Evolutionary conservation across 2,888 invertebrate species (phyloP).

Genomic region (Agelastica alni): DNA sequence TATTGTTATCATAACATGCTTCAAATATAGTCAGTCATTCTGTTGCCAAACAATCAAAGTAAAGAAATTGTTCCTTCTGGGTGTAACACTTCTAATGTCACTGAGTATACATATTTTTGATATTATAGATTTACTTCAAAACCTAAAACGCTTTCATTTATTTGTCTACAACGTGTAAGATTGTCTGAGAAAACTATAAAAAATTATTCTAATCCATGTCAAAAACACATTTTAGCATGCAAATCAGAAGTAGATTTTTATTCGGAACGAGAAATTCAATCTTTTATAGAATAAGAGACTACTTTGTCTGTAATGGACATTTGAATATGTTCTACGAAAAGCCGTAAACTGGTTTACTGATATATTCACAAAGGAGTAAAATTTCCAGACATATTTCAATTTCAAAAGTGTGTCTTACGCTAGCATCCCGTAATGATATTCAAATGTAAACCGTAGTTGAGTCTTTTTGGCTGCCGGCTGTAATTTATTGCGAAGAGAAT

Average conservation of each 20-base stretch:
- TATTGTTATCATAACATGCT: too few species aligned
- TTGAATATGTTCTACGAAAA: slow-evolving; percentile 27
- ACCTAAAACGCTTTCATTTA: too few species aligned
- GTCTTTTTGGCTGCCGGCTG: slow-evolving; percentile 19
- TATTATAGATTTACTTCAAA: too few species aligned
- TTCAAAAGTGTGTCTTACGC: slow-evolving; percentile 30
- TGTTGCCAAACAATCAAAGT: too few species aligned
- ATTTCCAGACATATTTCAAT: slow-evolving; percentile 34
- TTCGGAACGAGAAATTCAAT: slow-evolving; percentile 13
- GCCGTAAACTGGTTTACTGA: slow-evolving; percentile 30
- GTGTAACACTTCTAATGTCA: too few species aligned
- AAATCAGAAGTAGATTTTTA: slow-evolving; percentile 8
- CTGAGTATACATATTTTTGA: too few species aligned
- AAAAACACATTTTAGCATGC: neutral
- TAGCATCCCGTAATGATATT: slow-evolving; percentile 32
- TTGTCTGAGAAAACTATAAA: too few species aligned
- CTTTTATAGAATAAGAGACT: slow-evolving; percentile 6
- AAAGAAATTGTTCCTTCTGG: too few species aligned
- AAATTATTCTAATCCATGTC: too few species aligned
- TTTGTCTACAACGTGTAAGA: too few species aligned
- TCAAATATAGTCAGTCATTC: too few species aligned
- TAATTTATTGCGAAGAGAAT: slow-evolving; percentile 23
- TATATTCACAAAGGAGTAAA: slow-evolving; percentile 31
- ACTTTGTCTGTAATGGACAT: slow-evolving; percentile 29
- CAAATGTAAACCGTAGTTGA: slow-evolving; percentile 29